Evolutionary conservation across 2,797 vertebrate species (phyloP), one percentile per base, ranked within the genome.

Genomic region (Alectoris magna): DNA sequence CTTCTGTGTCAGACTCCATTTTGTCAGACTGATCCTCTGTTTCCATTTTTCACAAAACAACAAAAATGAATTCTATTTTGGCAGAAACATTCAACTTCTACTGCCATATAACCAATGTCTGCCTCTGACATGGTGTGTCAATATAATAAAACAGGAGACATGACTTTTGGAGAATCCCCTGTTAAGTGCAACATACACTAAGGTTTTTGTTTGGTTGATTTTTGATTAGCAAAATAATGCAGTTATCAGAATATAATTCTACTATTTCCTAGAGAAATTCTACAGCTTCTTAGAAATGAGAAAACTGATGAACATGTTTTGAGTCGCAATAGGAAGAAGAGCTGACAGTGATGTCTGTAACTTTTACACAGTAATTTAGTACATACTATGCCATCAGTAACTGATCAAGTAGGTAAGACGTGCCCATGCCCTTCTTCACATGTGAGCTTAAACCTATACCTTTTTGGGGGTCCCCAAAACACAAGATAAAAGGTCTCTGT

Each of bases 331-430:
- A 39, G 17, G 13, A 44, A 46, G n/a, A 76, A 55, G 14, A 34
- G 9, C 29, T 69, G 29, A 2, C 10, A 39, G 4, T 21, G 48
- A 58, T 46, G 15, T 2, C 1, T 23, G 7, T 12, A 14, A 22
- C 11, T 81, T 68, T 56, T 39, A 34, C 7, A n/a, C 4, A 62
- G 58, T 29, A 74, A 26, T 3, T 49, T 36, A 13, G 14, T 8
- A 3, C 7, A 12, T 16, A 10, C 2, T 9, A 3, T 36, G 8
- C 5, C 66, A 27, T 7, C 4, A 34, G 11, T 6, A 48, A 8
- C 6, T 59, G 10, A 9, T 14, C 27, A 9, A 19, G 53, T 6
- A 44, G 14, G 6, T 56, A 27, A 79, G 14, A 14, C 34, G 12
- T 0, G 1, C 22, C 17, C 19, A 38, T 75, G 12, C 3, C n/a